phyloP scores from a whole-genome alignment of 2,888 invertebrate genomes.

The Caenorhabditis drosophilae region DNA sequence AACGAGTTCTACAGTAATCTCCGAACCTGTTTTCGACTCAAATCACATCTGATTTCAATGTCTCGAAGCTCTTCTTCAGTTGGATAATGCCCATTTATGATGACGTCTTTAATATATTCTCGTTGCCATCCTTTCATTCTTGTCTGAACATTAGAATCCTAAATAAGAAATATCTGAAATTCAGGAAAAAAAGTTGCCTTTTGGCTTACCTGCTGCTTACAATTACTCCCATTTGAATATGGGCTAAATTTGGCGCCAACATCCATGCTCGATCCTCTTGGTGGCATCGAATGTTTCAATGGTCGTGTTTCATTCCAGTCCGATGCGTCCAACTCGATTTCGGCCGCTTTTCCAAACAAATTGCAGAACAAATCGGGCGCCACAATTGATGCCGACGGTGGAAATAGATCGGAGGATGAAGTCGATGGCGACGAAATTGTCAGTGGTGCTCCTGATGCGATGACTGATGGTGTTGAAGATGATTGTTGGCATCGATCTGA shows the following conservation, averaged over 20 bases:
- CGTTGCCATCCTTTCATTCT: slow-evolving; percentile 55
- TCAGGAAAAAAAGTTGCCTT: background rate
- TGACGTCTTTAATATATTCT: slow-evolving; percentile 52
- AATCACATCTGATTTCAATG: slow-evolving; percentile 48
- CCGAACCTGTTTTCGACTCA: slow-evolving; percentile 45
- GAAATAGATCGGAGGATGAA: background rate
- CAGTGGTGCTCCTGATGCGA: background rate
- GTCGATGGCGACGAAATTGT: too few species aligned
- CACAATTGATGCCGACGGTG: background rate
- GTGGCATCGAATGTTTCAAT: background rate
- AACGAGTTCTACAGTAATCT: too few species aligned
- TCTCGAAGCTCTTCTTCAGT: slow-evolving; percentile 48
- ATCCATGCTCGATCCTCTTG: background rate
- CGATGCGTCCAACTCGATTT: background rate
- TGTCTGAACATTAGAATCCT: slow-evolving; percentile 37
- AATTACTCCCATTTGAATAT: too few species aligned
- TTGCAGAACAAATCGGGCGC: background rate
- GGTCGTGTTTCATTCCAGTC: background rate
- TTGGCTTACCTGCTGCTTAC: too few species aligned
- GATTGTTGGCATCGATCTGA: slow-evolving; percentile 13
- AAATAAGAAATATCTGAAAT: slow-evolving; percentile 9
- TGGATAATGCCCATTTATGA: slow-evolving; percentile 51
- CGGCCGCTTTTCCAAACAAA: slow-evolving; percentile 8
- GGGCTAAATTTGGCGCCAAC: too few species aligned
- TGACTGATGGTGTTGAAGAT: slow-evolving; percentile 9